Evolutionary conservation across 2,888 invertebrate species (phyloP), one percentile per base, ranked within the genome.

Genomic region (Drosophila stalkeri): DNA sequence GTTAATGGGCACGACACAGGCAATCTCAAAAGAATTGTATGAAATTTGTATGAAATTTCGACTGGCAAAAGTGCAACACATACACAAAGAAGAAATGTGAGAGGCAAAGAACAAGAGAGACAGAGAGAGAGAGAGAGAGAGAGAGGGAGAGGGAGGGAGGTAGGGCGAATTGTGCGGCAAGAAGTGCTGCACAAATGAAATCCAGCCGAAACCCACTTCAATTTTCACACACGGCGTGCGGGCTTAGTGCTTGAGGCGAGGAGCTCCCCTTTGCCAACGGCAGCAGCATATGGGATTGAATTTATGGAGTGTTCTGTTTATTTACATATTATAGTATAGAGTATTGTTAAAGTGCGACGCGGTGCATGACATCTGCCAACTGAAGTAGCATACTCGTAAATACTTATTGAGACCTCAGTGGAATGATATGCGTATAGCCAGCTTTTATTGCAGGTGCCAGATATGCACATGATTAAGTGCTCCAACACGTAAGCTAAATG

Each of bases 1-100:
- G 72, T 88, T 90, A 85, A 90, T 85, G 90, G 89, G 83, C 71
- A 72, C 90, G 89, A 90, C 86, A 86, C 82, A 68, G 86, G 89
- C 90, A 80, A 86, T 82, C 86, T 89, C 72, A 77, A 82, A 80
- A 86, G 90, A 86, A 80, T 69, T 80, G 89, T 82, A 90, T 86
- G 77, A 85, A 85, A 85, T 88, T 85, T 85, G 86, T 90, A 88
- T 84, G 86, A 77, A 77, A 69, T 75, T 80, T 72, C 70, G 88
- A 69, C 88, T 31, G 80, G 64, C 65, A 85, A 90, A 89, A 84
- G 84, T 87, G 84, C 90, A 84, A 72, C 56, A 63, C 74, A 68
- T 54, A 68, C 56, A 84, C 72, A 84, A 77, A 68, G 63, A 66
- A 72, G 43, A 16, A 44, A 35, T 12, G 35, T 27, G 23, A 11